Percentiles rank a stretch among this genome's conserved stretches.
Evolutionary conservation across 2,888 invertebrate species (phyloP).

Genomic region (Phymatocera aterrima): DNA sequence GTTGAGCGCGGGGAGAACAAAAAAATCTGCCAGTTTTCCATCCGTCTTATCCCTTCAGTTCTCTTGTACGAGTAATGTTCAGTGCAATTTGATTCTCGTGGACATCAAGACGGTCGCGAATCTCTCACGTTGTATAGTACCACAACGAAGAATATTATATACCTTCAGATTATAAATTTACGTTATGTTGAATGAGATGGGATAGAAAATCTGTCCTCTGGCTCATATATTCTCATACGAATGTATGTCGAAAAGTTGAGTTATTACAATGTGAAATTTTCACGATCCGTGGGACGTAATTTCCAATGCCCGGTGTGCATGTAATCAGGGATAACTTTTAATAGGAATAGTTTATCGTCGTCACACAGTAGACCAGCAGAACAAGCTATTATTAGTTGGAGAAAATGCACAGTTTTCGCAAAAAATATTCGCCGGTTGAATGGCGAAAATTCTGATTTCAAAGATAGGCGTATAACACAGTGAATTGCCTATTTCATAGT

Average conservation of each 20-base stretch:
- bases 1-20: background rate
- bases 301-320: background rate
- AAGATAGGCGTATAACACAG: too few species aligned
- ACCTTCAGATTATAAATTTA: background rate
- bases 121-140: too few species aligned
- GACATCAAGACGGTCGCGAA: too few species aligned
- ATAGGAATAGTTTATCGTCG: background rate
- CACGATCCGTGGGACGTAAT: slow-evolving; percentile 8
- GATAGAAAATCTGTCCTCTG: slow-evolving; percentile 15
- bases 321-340: slow-evolving; percentile 8
- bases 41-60: too few species aligned
- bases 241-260: background rate
- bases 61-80: too few species aligned
- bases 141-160: background rate
- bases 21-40: background rate
- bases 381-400: too few species aligned
- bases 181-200: too few species aligned
- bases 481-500: background rate
- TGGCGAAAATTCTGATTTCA: too few species aligned
- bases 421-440: too few species aligned
- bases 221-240: slow-evolving; percentile 11
- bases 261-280: background rate
- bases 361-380: background rate
- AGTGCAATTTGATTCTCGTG: too few species aligned
- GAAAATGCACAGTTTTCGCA: too few species aligned